Conservation (phyloP, 1,140 invertebrate species). For the Solenopsis fugax region DNA sequence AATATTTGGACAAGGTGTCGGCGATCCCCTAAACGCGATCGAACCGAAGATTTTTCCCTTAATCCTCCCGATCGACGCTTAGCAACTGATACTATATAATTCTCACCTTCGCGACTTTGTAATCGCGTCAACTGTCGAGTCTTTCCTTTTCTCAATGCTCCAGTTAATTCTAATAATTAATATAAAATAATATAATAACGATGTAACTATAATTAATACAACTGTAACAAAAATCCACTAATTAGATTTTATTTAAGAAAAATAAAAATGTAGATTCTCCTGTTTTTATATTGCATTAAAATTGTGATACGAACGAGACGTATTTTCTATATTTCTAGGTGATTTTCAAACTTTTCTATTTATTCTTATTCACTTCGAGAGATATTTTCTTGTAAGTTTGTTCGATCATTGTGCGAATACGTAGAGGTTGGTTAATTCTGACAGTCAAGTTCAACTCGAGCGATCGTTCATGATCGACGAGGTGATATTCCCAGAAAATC, state of each 20-base stretch:
- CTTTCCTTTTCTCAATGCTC: background rate
- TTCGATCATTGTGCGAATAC: conserved; percentile 4
- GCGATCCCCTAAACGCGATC: conserved; percentile 65
- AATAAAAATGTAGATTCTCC: background rate
- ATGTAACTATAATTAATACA: background rate
- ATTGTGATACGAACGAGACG: background rate
- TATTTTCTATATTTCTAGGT: background rate
- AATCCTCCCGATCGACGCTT: conserved; percentile 24
- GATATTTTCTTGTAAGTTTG: conserved; percentile 12
- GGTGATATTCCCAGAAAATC: background rate
- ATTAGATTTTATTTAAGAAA: background rate
- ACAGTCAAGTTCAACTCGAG: conserved; percentile 14
- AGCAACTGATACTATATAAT: conserved; percentile 13
- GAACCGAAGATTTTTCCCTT: conserved; percentile 54
- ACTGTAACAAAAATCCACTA: no score
- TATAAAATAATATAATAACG: background rate
- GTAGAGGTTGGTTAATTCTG: conserved; percentile 26
- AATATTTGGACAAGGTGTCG: conserved; percentile 82
- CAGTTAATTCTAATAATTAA: background rate
- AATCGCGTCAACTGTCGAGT: background rate
- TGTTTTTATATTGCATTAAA: background rate
- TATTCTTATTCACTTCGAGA: background rate
- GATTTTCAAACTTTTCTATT: background rate
- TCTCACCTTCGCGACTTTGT: conserved; percentile 30
- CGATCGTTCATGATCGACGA: conserved; percentile 33